Base-by-base conservation (phyloP, 2,797 vertebrate genomes). In the Argyrosomus regius region DNA sequence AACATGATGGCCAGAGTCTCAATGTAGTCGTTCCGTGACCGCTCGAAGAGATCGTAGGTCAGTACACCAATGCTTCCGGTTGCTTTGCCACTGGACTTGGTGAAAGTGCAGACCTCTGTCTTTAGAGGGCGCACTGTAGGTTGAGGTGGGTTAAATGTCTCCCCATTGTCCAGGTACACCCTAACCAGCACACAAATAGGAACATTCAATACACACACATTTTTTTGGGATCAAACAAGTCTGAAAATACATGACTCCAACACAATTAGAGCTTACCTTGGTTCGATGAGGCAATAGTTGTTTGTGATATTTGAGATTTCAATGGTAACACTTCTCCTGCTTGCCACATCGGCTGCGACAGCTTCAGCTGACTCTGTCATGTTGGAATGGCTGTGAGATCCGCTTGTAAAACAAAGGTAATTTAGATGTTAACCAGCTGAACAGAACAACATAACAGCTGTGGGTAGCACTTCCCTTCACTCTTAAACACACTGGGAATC, bases 1-100 rank as follows among this genome's bases (percentile, higher is more conserved):
- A 95, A 96, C 94, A 96, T 94, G 76, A 95, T 76, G 62, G 93
- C 91, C 78, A 95, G 8, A 0, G 75, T 90, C 78, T 95, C 92
- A 1, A 76, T 86, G 87, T 77, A 72, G 89, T 88, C 87, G 1
- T 89, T 93, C 41, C 41, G 56, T 0, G 84, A 74, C 70, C 50
- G 88, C 84, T 93, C 86, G 0, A 90, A 89, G 1, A 92, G 91
- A 83, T 95, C 88, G 0, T 95, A 95, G 67, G 92, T 93, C 89
- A 96, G n/a, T 2, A 96, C 92, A 0, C 95, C 95, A 1, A 93
- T 75, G 0, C 89, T 85, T 46, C 94, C 95, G 0, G 86, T 87
- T 0, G 91, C 70, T n/a, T 78, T 79, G 49, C 80, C n/a, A 0
- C 82, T 0, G 2, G 69, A 77, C 69, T 95, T 95, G 70, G 87